phyloP scores from a whole-genome alignment of 2,888 invertebrate species.

The Melanostoma mellinum region DNA sequence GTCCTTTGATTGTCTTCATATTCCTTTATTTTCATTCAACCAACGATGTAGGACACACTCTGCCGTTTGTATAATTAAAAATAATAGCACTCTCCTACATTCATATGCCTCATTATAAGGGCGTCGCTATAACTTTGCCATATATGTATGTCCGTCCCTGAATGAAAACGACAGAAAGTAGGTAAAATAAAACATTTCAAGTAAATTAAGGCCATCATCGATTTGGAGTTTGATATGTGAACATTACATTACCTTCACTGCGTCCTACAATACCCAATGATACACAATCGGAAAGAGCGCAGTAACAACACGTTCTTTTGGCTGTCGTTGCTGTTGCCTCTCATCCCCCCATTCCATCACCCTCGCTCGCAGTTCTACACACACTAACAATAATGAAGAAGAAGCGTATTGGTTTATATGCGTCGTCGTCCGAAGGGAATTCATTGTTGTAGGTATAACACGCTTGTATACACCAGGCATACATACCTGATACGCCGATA shows the following conservation, averaged over 20 bases:
- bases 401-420: neutral
- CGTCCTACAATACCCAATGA: neutral
- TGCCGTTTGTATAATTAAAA: conserved; percentile 45
- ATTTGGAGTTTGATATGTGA: conserved; percentile 59
- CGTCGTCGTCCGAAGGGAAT: conserved; percentile 48
- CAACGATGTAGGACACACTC: conserved; percentile 3
- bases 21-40: neutral
- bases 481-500: conserved; percentile 50
- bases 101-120: conserved; percentile 24
- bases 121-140: conserved; percentile 31
- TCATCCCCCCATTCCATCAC: neutral
- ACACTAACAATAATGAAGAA: neutral
- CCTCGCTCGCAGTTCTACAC: neutral
- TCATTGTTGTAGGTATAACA: conserved; percentile 17
- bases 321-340: neutral
- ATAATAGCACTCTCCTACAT: conserved; percentile 35
- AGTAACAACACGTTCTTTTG: conserved; percentile 11
- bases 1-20: conserved; percentile 31
- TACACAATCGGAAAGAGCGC: conserved; percentile 17
- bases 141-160: neutral
- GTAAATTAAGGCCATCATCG: conserved; percentile 72
- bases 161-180: conserved; percentile 22
- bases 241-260: conserved; percentile 38
- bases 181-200: conserved; percentile 41
- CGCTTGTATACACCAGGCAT: conserved; percentile 22